Conservation (phyloP, 2,113 vertebrate species). For the Colinus virginianus region DNA sequence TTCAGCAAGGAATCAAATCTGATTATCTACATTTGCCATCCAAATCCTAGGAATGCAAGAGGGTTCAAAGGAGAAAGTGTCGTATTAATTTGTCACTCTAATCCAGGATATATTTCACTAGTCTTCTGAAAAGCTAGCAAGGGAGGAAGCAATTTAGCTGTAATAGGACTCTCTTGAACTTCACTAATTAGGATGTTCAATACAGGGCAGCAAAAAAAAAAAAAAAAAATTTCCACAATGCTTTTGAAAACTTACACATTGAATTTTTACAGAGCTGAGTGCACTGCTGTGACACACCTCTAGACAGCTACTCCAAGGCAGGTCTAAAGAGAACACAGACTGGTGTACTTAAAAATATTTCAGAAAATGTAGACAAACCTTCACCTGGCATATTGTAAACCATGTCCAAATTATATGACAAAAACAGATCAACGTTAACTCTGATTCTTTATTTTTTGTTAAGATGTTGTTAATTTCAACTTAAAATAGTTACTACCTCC, state of each 20-base stretch:
- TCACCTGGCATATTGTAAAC: neutral
- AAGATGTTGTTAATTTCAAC: neutral
- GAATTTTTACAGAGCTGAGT: neutral
- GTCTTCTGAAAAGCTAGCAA: neutral
- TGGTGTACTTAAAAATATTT: neutral
- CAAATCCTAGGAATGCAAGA: neutral
- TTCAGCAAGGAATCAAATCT: neutral
- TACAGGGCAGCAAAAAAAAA: neutral
- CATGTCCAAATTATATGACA: neutral
- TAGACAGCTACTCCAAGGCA: neutral
- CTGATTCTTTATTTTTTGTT: neutral
- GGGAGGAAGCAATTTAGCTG: neutral
- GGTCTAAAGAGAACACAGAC: neutral
- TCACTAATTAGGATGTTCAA: neutral
- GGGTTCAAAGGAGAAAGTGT: neutral
- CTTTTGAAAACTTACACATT: neutral
- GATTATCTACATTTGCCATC: neutral
- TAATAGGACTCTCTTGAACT: neutral
- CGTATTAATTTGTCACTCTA: neutral
- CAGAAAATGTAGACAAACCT: neutral
- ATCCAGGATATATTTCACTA: neutral
- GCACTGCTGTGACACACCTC: neutral
- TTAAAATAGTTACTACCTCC: neutral
- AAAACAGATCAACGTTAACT: neutral
- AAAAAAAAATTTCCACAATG: neutral